These are phyloP conservation scores for Carassius gibelio DNA, from an alignment of 2,113 vertebrate species.

Conservation along the genomic window DNA sequence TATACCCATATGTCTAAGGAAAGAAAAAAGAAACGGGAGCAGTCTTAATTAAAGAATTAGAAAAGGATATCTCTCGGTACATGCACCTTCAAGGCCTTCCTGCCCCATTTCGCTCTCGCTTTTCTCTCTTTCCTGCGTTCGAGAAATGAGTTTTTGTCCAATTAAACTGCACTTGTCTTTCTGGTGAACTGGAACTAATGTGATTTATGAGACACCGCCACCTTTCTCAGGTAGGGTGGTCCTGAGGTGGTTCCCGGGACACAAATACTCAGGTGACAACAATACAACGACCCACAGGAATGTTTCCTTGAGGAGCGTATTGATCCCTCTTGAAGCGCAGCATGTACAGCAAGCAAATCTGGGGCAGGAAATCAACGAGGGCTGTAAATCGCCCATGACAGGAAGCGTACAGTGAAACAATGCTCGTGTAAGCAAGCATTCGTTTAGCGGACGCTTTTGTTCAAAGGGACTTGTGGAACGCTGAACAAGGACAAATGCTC, in stretches of 20 bases:
- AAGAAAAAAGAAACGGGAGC: constrained; percentile 37
- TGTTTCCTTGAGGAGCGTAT: constrained; percentile 5
- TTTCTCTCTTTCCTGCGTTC: neutral
- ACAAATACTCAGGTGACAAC: constrained; percentile 35
- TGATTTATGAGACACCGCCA: constrained; percentile 56
- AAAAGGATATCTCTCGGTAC: constrained; percentile 44
- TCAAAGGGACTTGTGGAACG: neutral
- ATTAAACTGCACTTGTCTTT: constrained; percentile 54
- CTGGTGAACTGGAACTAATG: constrained; percentile 55
- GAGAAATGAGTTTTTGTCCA: constrained; percentile 61
- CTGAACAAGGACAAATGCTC: neutral
- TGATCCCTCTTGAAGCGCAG: neutral
- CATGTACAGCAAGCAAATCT: neutral
- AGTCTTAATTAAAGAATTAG: constrained; percentile 59
- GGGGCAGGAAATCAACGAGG: constrained; percentile 7
- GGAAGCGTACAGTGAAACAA: constrained; percentile 22
- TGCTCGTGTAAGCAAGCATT: neutral
- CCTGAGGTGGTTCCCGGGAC: constrained; percentile 16
- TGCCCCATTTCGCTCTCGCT: neutral
- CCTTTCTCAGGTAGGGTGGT: constrained; percentile 13
- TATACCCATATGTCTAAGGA: constrained; percentile 61
- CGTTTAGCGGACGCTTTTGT: neutral
- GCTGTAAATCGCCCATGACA: constrained; percentile 25
- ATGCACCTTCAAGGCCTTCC: constrained; percentile 40
- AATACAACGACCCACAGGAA: neutral